Conservation (phyloP, 2,113 vertebrate genomes). For the Camelus dromedarius region DNA sequence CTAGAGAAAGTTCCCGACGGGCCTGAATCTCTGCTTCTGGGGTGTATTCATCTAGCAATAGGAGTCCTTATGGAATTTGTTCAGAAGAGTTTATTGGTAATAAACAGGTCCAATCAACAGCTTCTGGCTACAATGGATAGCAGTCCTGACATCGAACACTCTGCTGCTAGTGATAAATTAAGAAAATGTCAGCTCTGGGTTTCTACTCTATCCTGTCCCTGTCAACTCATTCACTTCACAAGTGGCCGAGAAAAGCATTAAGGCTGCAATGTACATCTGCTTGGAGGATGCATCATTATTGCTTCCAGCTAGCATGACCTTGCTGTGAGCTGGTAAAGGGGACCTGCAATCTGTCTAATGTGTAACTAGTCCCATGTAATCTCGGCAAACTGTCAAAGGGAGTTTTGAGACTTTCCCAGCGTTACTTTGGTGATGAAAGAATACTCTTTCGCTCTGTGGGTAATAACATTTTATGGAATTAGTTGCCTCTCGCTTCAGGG, state of each 20-base stretch:
- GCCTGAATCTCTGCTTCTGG: not conserved
- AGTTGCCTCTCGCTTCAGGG: not conserved
- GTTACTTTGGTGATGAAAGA: not conserved
- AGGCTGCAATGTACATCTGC: accelerated
- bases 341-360: not conserved
- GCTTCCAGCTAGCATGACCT: not conserved
- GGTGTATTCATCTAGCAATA: not conserved
- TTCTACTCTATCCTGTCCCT: not conserved
- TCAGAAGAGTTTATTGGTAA: not conserved
- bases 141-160: not conserved
- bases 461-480: not conserved
- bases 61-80: not conserved
- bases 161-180: not conserved
- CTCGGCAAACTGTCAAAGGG: not conserved
- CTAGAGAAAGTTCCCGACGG: not conserved
- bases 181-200: not conserved
- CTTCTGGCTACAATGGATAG: not conserved
- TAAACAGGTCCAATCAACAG: not conserved
- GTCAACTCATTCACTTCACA: not conserved
- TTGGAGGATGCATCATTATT: not conserved
- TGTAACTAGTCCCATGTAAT: not conserved
- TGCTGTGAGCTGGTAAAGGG: not conserved
- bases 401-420: not conserved
- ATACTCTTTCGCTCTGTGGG: not conserved
- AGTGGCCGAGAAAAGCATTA: not conserved